Percentiles rank a stretch among this genome's conserved stretches.
Conservation (phyloP, 2,797 vertebrate species). For the Pipistrellus pygmaeus region DNA sequence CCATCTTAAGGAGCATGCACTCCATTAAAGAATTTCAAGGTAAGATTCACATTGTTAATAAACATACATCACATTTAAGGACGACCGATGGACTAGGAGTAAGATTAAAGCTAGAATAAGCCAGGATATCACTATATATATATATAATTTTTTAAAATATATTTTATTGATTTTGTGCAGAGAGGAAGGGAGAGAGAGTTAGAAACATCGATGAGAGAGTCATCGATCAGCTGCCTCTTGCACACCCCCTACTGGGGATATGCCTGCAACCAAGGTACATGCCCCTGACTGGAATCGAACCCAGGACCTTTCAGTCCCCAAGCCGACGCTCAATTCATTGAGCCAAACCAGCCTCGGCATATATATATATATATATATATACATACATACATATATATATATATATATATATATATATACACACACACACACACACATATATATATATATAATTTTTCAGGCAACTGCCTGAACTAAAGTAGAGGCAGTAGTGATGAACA, state of each 20-base stretch:
- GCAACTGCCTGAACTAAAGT: not conserved
- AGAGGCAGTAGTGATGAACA: not conserved
- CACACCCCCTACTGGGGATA: no score
- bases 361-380: not conserved
- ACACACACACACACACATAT: not conserved
- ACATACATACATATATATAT: not conserved
- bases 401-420: not conserved
- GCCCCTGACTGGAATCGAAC: no score
- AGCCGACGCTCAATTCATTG: no score
- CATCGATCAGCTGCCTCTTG: no score
- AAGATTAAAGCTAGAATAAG: not conserved
- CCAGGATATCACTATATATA: not conserved
- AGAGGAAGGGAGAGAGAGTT: no score
- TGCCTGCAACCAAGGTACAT: no score
- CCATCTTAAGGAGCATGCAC: not conserved
- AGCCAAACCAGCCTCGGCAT: no score
- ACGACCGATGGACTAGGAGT: not conserved
- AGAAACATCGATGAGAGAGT: no score
- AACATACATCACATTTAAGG: conserved; percentile 1
- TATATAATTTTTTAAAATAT: not conserved
- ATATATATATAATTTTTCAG: not conserved
- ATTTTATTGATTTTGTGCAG: no score
- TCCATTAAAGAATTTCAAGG: conserved; percentile 25
- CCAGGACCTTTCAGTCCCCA: no score
- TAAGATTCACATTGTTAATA: not conserved